Conservation (phyloP, 2,888 invertebrate genomes). For the Drosophila mayaguana region DNA sequence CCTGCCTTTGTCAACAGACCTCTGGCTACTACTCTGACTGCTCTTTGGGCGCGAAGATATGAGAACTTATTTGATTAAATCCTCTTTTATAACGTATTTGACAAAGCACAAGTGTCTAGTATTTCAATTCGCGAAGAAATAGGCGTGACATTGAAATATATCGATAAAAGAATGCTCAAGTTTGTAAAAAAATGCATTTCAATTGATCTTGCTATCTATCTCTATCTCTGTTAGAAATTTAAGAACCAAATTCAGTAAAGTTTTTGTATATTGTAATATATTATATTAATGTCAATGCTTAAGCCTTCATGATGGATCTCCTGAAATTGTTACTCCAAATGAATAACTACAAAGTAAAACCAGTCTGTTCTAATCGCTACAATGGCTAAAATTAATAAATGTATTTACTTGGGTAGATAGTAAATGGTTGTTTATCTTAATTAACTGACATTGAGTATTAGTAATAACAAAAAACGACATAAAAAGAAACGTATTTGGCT, state of each 20-base stretch:
- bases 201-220: too few relatives aligned
- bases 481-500: slow-evolving; percentile 31
- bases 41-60: too few relatives aligned
- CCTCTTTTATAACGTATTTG: too few relatives aligned
- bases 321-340: not conserved
- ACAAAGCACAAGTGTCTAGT: too few relatives aligned
- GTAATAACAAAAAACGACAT: slow-evolving; percentile 37
- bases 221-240: not conserved
- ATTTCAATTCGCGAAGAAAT: too few relatives aligned
- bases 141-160: too few relatives aligned
- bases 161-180: too few relatives aligned
- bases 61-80: too few relatives aligned
- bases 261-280: not conserved
- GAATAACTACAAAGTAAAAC: not conserved
- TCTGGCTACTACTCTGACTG: too few relatives aligned
- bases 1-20: not conserved
- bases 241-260: not conserved
- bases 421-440: slow-evolving; percentile 33
- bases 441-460: slow-evolving; percentile 67
- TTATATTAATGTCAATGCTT: not conserved
- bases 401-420: not conserved
- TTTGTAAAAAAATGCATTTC: too few relatives aligned
- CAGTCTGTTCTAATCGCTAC: too few relatives aligned
- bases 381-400: not conserved
- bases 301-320: not conserved